These are phyloP conservation scores for Pipistrellus pygmaeus DNA, from an alignment of 2,797 vertebrate genomes.

Conservation along the genomic window DNA sequence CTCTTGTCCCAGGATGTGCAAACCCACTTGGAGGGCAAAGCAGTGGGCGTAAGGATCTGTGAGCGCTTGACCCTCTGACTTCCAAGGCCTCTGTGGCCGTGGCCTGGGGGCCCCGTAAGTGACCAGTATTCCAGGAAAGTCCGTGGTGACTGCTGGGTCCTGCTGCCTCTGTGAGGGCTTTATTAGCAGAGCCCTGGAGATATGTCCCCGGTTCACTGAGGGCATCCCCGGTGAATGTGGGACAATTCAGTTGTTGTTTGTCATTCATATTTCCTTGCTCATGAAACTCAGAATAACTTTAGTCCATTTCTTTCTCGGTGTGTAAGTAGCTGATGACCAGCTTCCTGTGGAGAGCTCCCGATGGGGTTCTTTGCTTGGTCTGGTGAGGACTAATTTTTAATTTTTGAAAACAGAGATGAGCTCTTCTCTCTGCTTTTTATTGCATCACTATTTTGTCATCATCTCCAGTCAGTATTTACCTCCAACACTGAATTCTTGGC, in stretches of 20 bases:
- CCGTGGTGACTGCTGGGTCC: not conserved
- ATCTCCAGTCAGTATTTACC: not conserved
- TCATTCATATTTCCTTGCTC: conserved; percentile 33
- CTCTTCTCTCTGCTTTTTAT: not conserved
- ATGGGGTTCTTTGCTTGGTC: not conserved
- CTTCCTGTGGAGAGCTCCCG: not conserved
- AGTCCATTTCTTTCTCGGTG: not conserved
- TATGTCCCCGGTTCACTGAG: not conserved
- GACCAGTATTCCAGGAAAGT: not conserved
- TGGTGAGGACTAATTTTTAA: not conserved
- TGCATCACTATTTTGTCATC: rapidly evolving
- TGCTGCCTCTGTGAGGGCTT: not conserved
- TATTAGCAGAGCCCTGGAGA: not conserved
- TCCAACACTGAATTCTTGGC: not conserved
- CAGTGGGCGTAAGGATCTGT: not conserved
- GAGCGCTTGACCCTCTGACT: not conserved
- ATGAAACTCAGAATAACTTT: not conserved
- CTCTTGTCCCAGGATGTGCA: not conserved
- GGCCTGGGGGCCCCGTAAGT: not conserved
- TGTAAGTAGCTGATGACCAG: not conserved
- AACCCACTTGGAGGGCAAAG: not conserved
- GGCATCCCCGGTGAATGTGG: not conserved
- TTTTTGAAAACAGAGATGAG: not conserved
- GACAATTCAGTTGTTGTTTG: conserved; percentile 45
- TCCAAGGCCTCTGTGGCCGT: not conserved